Conservation (phyloP, 2,797 vertebrate species). For the Halcyon badia region DNA sequence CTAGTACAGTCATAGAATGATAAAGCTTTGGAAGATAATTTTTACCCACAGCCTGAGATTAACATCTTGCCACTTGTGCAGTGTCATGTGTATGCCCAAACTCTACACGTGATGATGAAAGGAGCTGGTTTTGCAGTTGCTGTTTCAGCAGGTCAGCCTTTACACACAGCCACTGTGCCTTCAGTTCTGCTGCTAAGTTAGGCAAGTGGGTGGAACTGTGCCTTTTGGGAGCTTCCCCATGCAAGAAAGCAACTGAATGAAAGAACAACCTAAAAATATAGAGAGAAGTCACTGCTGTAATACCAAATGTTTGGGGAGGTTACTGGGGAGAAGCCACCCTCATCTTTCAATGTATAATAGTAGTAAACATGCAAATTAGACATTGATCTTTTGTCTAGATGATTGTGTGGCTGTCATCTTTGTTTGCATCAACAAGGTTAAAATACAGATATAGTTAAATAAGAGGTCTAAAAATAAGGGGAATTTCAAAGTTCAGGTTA, state of each 20-base stretch:
- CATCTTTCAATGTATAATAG: slow-evolving; percentile 27
- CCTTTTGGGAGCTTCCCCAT: background rate
- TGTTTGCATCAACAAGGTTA: slow-evolving; percentile 67
- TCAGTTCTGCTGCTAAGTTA: background rate
- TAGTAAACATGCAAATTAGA: slow-evolving; percentile 62
- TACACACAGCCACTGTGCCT: background rate
- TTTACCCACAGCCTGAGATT: slow-evolving; percentile 40
- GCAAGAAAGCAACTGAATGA: background rate
- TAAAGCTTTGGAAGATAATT: slow-evolving; percentile 41
- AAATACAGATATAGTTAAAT: slow-evolving; percentile 67
- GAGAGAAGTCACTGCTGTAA: slow-evolving; percentile 10
- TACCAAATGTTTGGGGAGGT: slow-evolving; percentile 50
- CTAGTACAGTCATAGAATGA: slow-evolving; percentile 34
- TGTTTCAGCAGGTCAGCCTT: background rate
- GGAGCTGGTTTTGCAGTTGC: background rate
- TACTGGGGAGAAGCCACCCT: slow-evolving; percentile 50
- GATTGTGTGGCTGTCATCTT: slow-evolving; percentile 40
- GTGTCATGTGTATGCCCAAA: background rate
- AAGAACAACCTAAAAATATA: slow-evolving; percentile 37
- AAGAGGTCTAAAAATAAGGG: slow-evolving; percentile 61
- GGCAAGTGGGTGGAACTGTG: background rate
- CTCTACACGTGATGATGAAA: slow-evolving; percentile 21
- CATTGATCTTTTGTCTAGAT: slow-evolving; percentile 56
- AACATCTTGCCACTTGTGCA: slow-evolving; percentile 11
- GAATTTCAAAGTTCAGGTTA: slow-evolving; percentile 66